These are phyloP conservation scores for Cosmopolites sordidus DNA, from an alignment of 2,888 invertebrate genomes.

Conservation along the genomic window DNA sequence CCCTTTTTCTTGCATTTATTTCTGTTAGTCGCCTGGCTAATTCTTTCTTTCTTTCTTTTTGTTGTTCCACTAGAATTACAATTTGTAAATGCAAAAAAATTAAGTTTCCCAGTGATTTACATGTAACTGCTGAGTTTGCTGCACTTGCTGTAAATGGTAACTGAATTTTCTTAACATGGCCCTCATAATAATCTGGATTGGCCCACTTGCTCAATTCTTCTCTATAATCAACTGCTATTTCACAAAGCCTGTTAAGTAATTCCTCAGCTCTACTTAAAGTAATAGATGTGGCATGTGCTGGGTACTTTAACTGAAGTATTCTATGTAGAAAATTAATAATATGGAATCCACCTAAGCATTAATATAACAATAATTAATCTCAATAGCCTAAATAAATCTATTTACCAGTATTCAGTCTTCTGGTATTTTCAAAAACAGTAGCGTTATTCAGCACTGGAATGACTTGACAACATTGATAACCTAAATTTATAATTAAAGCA, in stretches of 20 bases:
- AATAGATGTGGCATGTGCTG: constrained; percentile 83
- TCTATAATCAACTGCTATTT: constrained; percentile 73
- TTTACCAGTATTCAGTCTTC: constrained; percentile 69
- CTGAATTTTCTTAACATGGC: constrained; percentile 79
- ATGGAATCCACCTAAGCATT: constrained; percentile 78
- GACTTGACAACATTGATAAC: constrained; percentile 84
- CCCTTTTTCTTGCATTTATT: constrained; percentile 83
- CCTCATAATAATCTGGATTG: constrained; percentile 74
- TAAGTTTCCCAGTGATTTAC: no score
- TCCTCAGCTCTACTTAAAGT: constrained; percentile 85
- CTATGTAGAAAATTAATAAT: constrained; percentile 80
- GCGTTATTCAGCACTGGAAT: constrained; percentile 74
- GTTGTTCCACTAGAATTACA: constrained; percentile 63
- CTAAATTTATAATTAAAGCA: constrained; percentile 77
- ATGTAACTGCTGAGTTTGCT: constrained; percentile 60
- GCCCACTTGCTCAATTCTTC: constrained; percentile 79
- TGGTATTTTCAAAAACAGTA: constrained; percentile 64
- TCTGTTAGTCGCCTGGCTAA: constrained; percentile 80
- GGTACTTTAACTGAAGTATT: constrained; percentile 87
- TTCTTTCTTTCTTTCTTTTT: constrained; percentile 81
- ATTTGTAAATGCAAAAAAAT: no score
- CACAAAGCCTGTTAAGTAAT: constrained; percentile 75
- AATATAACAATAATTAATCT: neutral
- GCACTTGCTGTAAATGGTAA: constrained; percentile 71
- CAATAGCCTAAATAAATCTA: neutral